A percentile compares a stretch with the other conserved stretches of the same genome.
Evolutionary conservation across 1,140 invertebrate species (phyloP).

Genomic region (Dendrolimus punctatus): DNA sequence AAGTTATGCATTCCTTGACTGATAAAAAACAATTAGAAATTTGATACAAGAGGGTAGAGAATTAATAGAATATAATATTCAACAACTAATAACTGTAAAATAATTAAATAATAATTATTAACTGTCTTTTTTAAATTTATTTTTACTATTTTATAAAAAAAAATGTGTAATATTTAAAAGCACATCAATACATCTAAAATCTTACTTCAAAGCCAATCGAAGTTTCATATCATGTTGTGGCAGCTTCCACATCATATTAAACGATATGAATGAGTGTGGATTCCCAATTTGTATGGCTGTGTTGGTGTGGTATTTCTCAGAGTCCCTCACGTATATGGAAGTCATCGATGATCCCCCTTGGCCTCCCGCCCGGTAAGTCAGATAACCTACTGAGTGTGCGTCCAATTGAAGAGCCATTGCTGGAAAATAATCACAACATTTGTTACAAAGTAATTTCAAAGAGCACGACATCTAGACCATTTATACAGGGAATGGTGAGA

Average conservation of each 20-base stretch:
- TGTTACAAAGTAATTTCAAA: too few relatives aligned
- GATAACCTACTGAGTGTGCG: conserved; percentile 87
- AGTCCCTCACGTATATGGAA: conserved; percentile 84
- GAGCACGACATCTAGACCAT: too few relatives aligned
- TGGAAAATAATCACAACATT: conserved; percentile 43
- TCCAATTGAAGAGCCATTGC: conserved; percentile 89
- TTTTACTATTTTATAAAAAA: too few relatives aligned
- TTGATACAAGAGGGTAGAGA: too few relatives aligned
- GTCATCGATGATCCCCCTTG: conserved; percentile 80
- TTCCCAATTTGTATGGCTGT: conserved; percentile 86
- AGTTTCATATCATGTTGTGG: conserved; percentile 84
- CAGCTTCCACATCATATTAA: conserved; percentile 85
- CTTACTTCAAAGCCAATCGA: conserved; percentile 84
- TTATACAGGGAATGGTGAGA: too few relatives aligned
- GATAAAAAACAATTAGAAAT: too few relatives aligned
- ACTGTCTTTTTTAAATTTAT: too few relatives aligned
- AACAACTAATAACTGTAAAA: too few relatives aligned
- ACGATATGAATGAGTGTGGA: conserved; percentile 82
- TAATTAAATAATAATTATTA: too few relatives aligned
- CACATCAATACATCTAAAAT: conserved; percentile 9
- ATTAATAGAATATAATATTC: too few relatives aligned
- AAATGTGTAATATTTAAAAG: not conserved
- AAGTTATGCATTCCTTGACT: too few relatives aligned
- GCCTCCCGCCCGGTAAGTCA: conserved; percentile 85
- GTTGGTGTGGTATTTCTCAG: conserved; percentile 76